Percentiles rank a stretch among this genome's conserved stretches.
phyloP scores from a whole-genome alignment of 2,888 invertebrate genomes.

The Eumacrocentrus americanus region DNA sequence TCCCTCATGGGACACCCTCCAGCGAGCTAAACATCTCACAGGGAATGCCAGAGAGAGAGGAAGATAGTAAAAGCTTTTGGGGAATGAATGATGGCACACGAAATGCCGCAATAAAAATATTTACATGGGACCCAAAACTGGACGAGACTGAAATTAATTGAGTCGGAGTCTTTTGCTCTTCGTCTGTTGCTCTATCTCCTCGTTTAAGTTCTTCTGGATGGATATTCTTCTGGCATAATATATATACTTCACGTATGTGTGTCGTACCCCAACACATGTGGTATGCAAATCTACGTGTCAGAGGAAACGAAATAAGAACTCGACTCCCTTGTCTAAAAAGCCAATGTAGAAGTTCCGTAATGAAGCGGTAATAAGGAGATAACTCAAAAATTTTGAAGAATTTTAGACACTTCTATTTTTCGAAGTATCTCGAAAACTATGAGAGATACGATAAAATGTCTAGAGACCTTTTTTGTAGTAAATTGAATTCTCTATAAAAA shows the following conservation, averaged over 20 bases:
- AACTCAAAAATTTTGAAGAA: too few species aligned
- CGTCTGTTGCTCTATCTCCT: background rate
- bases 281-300: background rate
- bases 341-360: too few species aligned
- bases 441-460: too few species aligned
- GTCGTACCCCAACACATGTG: background rate
- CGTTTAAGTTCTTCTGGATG: too few species aligned
- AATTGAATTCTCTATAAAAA: too few species aligned
- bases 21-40: background rate
- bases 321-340: background rate
- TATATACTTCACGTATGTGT: background rate
- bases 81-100: conserved; percentile 11
- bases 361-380: too few species aligned
- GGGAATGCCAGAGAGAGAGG: background rate
- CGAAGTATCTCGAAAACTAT: too few species aligned
- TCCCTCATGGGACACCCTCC: conserved; percentile 6
- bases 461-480: too few species aligned
- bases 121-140: conserved; percentile 33
- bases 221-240: too few species aligned
- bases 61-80: too few species aligned
- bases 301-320: background rate
- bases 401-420: too few species aligned
- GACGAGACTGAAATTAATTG: conserved; percentile 22
- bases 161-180: background rate
- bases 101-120: conserved; percentile 22